Base-by-base conservation (phyloP, 2,888 invertebrate genomes). In the Megalurothrips usitatus region DNA sequence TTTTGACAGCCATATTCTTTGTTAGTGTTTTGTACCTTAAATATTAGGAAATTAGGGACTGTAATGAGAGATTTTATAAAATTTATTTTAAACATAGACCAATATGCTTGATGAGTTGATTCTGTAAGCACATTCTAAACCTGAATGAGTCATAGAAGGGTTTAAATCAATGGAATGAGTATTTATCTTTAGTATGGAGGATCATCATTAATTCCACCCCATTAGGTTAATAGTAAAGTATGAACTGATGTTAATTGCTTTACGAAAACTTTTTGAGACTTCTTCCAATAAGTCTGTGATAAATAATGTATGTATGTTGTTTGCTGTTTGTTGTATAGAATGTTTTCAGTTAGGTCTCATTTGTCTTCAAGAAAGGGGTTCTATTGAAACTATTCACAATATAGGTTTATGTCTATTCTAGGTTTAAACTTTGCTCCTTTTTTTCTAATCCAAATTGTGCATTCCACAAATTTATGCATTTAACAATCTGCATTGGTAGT, bases 271-370 rank as follows among this genome's bases (percentile, higher is more conserved):
- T 75, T 58, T 75, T 75, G 68, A 75, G 68, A 75, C 68, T 75
- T 75, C 68, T 75, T 75, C 68, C 26, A 26, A 75, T 26, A 26
- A 75, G 68, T 75, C 68, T 75, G 68, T 75, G 68, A 75, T 75
- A 75, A 75, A 75, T 75, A 75, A 23, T 75, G 12, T 75, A 75
- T 75, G 68, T 75, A 75, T 75, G 68, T 10, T 75, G 68, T 10
- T 26, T 75, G 68, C 68, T 75, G 26, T 75, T 75, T 75, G 26
- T 75, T 75, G 26, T 26, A 11, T 0, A 75, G 23, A 26, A 12
- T 26, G 26, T 75, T 75, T 9, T 75, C 26, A 75, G 26, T n/a
- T 75, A 23, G 68, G 68, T 23, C 12, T 43, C 34, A 43, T 43
- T 43, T 43, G 34, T 43, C 34, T 43, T n/a, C 58, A 58, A 58